Evolutionary conservation across 1,140 invertebrate genomes (phyloP), one percentile per base, ranked within the genome.

Genomic region (Adelges cooleyi): DNA sequence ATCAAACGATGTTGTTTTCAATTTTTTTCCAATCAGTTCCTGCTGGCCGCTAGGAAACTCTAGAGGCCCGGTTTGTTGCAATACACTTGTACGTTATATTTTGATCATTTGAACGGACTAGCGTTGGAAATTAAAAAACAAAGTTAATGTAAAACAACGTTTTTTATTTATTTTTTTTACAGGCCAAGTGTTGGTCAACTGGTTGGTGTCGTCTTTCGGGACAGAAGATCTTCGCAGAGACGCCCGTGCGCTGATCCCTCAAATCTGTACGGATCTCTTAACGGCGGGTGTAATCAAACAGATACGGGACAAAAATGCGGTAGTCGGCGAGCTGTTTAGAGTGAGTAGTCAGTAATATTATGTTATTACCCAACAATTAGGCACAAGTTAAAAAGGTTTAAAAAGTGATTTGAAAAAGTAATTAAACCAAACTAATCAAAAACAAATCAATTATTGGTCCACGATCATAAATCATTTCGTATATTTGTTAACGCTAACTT

Each of bases 111-210:
- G 29, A 33, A 33, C 29, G 11, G 29, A 33, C 11, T 33, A 33
- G 11, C 11, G 29, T 11, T 33, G 29, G 11, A 33, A 33, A 5
- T 33, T 33, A n/a, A n/a, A n/a, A n/a, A n/a, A n/a, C n/a, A n/a
- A n/a, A n/a, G n/a, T n/a, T n/a, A n/a, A n/a, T n/a, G n/a, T n/a
- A n/a, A n/a, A n/a, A n/a, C n/a, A n/a, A 4, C 40, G 13, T 6
- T 6, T 42, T 42, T 42, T 6, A 42, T 15, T 11, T 11, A 23
- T 62, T 22, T 23, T 46, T 44, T n/a, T 40, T 69, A 72, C 76
- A 94, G 92, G 91, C 73, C 85, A 92, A 76, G 91, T 92, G 85
- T 79, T 95, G 68, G 78, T 92, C 50, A 89, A 91, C 73, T 92
- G 90, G 89, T 81, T 93, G 67, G 78, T 87, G 56, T 89, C 87